Conservation (phyloP, 1,140 invertebrate species). For the Drosophila sturtevanti region DNA sequence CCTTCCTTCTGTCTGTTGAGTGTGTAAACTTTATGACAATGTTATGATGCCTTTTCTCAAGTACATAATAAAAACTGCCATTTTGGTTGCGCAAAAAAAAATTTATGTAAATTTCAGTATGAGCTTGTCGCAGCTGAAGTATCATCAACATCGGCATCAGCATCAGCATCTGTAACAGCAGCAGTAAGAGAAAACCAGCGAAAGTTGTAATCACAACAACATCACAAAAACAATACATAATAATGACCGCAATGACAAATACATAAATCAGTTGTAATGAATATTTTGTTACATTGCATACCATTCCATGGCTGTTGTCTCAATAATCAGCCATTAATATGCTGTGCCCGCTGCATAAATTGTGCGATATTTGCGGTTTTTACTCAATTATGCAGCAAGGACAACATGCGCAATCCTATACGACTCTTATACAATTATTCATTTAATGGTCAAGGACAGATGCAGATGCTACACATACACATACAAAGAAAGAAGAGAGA, state of each 20-base stretch:
- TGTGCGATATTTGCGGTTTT: conserved; percentile 60
- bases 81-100: conserved; percentile 52
- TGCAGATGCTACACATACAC: background rate
- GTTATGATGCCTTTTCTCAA: conserved; percentile 35
- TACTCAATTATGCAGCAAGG: conserved; percentile 61
- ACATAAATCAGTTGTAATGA: conserved; percentile 61
- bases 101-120: conserved; percentile 52
- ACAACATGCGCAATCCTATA: conserved; percentile 31
- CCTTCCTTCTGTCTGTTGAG: background rate
- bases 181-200: background rate
- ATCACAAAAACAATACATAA: background rate
- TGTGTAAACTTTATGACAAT: conserved; percentile 36
- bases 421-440: conserved; percentile 48
- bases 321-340: conserved; percentile 73
- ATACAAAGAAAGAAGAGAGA: background rate
- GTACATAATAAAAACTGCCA: conserved; percentile 46
- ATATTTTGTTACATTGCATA: conserved; percentile 51
- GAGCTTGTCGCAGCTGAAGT: conserved; percentile 14
- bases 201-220: conserved; percentile 7
- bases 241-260: conserved; percentile 53
- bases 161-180: conserved; percentile 5
- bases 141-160: conserved; percentile 21
- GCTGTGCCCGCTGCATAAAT: conserved; percentile 60
- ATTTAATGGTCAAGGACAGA: conserved; percentile 68
- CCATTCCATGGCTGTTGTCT: conserved; percentile 30